Evolutionary conservation across 2,888 invertebrate species (phyloP).

Genomic region (Megastigmus dorsalis): DNA sequence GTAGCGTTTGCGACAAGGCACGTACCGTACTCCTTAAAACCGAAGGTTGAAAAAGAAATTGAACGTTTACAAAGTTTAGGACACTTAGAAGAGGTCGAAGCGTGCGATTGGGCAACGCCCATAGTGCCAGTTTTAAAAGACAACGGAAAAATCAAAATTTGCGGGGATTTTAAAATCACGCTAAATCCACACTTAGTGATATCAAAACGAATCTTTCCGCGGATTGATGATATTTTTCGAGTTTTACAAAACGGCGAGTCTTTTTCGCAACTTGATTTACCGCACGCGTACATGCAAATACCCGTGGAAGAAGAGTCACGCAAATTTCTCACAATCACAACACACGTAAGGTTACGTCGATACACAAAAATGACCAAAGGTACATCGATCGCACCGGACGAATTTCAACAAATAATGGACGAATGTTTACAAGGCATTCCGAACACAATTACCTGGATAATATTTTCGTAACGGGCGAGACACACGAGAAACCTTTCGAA

Average conservation of each 20-base stretch:
- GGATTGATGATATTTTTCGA: slow-evolving; percentile 10
- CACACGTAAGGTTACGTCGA: slow-evolving; percentile 18
- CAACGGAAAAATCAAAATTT: slow-evolving; percentile 34
- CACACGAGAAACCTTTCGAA: slow-evolving; percentile 49
- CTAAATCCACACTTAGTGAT: slow-evolving; percentile 29
- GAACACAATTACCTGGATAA: slow-evolving; percentile 58
- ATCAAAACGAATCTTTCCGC: neutral
- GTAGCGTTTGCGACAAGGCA: slow-evolving; percentile 11
- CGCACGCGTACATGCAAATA: slow-evolving; percentile 54
- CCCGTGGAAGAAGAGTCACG: slow-evolving; percentile 43
- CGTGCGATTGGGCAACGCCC: neutral
- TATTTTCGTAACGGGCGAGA: slow-evolving; percentile 54
- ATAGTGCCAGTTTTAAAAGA: slow-evolving; percentile 24
- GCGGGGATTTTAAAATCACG: slow-evolving; percentile 43
- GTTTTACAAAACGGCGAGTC: slow-evolving; percentile 28
- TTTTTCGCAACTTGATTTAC: slow-evolving; percentile 44
- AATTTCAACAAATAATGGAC: slow-evolving; percentile 63
- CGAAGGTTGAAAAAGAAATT: slow-evolving; percentile 29
- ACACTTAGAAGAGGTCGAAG: neutral
- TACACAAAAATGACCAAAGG: slow-evolving; percentile 36
- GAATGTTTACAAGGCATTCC: slow-evolving; percentile 58
- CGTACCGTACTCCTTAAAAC: slow-evolving; percentile 42
- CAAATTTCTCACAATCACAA: slow-evolving; percentile 39
- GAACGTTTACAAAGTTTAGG: slow-evolving; percentile 24
- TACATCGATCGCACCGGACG: slow-evolving; percentile 44